A percentile compares a stretch with the other conserved stretches of the same genome.
These are phyloP conservation scores for Magallana ariakensis DNA, from an alignment of 1,140 invertebrate species.

Conservation along the genomic window DNA sequence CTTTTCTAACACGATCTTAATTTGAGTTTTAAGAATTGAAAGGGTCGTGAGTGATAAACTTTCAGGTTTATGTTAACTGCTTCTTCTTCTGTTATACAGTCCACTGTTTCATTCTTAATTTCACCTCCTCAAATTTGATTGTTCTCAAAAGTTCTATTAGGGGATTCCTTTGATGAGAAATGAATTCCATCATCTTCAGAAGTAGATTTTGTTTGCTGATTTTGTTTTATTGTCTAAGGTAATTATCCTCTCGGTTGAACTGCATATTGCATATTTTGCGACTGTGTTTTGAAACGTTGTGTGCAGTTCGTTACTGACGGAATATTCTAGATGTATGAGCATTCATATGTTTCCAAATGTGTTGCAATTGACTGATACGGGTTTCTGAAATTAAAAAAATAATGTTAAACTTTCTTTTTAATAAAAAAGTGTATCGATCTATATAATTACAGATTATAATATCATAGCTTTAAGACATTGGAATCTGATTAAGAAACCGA, in stretches of 20 bases:
- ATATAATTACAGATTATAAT: conserved; percentile 15
- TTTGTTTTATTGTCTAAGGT: conserved; percentile 7
- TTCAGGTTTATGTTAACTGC: too few species aligned
- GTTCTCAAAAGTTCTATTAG: too few species aligned
- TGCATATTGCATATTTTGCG: conserved; percentile 8
- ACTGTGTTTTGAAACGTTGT: neutral
- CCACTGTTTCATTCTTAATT: too few species aligned
- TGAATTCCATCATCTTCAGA: neutral
- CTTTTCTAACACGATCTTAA: too few species aligned
- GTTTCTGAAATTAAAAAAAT: neutral
- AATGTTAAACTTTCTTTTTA: neutral
- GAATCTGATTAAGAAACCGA: conserved; percentile 14
- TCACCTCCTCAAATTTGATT: too few species aligned
- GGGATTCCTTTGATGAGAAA: too few species aligned
- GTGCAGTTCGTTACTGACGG: neutral
- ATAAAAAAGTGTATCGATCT: neutral
- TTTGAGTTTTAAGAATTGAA: too few species aligned
- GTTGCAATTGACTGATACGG: neutral
- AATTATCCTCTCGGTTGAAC: conserved; percentile 1
- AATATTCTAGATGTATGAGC: neutral
- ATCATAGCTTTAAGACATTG: neutral
- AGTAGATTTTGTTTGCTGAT: neutral
- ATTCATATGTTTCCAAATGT: conserved; percentile 17
- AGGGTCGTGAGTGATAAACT: too few species aligned
- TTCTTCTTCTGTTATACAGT: too few species aligned